These are phyloP conservation scores for Setophaga coronata DNA, from an alignment of 2,113 vertebrate genomes.

Conservation along the genomic window DNA sequence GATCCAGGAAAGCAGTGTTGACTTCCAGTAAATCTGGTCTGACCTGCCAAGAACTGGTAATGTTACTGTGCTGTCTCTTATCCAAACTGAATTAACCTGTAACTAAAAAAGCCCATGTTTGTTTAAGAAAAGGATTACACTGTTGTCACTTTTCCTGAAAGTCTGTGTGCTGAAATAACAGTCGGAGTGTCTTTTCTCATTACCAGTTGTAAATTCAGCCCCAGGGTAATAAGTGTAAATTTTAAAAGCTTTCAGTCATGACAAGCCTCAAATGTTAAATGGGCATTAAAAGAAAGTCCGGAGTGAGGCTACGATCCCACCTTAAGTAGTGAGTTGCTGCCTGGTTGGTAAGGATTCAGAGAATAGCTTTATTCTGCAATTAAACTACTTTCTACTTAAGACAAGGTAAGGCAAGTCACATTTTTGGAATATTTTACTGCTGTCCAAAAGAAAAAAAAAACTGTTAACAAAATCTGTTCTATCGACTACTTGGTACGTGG, in stretches of 20 bases:
- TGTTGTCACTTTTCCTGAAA: not conserved
- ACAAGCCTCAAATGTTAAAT: not conserved
- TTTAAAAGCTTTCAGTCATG: not conserved
- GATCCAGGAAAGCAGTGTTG: not conserved
- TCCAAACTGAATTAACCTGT: not conserved
- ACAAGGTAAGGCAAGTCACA: not conserved
- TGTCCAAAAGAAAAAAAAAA: not conserved
- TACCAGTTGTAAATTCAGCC: not conserved
- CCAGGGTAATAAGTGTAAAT: not conserved
- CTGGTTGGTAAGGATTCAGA: not conserved
- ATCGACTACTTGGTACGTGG: not conserved
- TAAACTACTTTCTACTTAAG: not conserved
- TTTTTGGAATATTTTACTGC: not conserved
- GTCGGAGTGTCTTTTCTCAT: not conserved
- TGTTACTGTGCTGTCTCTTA: not conserved
- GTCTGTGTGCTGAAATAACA: not conserved
- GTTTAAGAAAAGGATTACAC: not conserved
- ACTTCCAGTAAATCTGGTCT: not conserved
- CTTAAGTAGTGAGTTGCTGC: not conserved
- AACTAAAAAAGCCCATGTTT: not conserved
- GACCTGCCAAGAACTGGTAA: not conserved
- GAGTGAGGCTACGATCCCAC: not conserved
- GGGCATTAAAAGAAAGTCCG: not conserved
- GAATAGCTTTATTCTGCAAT: slow-evolving; percentile 3
- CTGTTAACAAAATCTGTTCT: not conserved